Conservation (phyloP, 2,113 vertebrate genomes). For the Sinocyclocheilus anophthalmus region DNA sequence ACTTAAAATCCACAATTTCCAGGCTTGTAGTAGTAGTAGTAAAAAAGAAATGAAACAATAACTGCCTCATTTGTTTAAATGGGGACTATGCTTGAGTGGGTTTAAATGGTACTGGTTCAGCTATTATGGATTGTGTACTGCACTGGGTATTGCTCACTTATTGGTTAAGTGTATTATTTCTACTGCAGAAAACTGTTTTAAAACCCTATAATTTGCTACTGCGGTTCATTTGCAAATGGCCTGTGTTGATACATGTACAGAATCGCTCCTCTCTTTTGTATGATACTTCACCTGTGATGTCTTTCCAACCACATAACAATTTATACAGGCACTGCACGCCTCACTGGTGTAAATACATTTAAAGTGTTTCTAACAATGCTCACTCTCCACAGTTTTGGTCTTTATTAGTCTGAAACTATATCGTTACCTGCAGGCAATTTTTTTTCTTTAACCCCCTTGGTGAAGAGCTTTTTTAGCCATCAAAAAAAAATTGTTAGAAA, state of each 20-base stretch:
- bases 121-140: constrained; percentile 7
- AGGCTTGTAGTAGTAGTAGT: neutral
- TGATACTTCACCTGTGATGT: constrained; percentile 33
- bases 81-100: neutral
- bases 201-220: constrained; percentile 33
- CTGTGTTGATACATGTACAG: constrained; percentile 53
- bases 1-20: constrained; percentile 6
- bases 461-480: too few relatives aligned
- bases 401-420: neutral
- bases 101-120: neutral
- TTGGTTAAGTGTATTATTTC: neutral
- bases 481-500: too few relatives aligned
- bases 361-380: constrained; percentile 35
- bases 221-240: constrained; percentile 16
- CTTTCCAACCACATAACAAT: constrained; percentile 51
- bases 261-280: constrained; percentile 46
- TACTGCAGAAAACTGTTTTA: constrained; percentile 24
- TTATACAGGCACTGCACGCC: constrained; percentile 48
- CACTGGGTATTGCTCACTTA: neutral
- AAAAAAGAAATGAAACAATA: constrained; percentile 30
- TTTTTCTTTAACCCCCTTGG: too few relatives aligned
- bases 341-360: constrained; percentile 48
- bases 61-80: constrained; percentile 8
- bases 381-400: neutral
- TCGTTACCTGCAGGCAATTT: neutral